Evolutionary conservation across 2,888 invertebrate genomes (phyloP).

Genomic region (Drosophila neoperkinsi): DNA sequence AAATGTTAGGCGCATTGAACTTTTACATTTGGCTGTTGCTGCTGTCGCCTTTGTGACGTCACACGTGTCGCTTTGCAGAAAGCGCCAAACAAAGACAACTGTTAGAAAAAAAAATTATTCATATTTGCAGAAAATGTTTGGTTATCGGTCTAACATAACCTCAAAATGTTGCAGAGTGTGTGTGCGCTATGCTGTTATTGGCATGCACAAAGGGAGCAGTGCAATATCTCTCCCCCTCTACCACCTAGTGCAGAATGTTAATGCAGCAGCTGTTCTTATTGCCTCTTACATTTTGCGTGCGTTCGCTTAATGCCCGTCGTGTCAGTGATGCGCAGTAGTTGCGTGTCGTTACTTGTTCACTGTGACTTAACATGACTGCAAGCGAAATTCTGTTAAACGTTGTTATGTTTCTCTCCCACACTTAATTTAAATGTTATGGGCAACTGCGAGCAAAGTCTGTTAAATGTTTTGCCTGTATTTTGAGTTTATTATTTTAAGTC

Average conservation of each 20-base stretch:
- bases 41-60: slow-evolving; percentile 63
- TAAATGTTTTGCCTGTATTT: not conserved
- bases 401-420: not conserved
- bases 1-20: slow-evolving; percentile 67
- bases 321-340: slow-evolving; percentile 30
- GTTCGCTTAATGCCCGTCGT: slow-evolving; percentile 20
- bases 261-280: slow-evolving; percentile 52
- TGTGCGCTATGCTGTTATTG: slow-evolving; percentile 21
- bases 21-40: slow-evolving; percentile 41
- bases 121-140: slow-evolving; percentile 22
- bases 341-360: not conserved
- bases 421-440: not conserved
- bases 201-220: slow-evolving; percentile 14
- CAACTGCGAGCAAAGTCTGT: not conserved
- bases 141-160: slow-evolving; percentile 59
- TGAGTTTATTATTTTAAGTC: not conserved
- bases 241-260: not conserved
- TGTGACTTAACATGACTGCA: not conserved
- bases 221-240: slow-evolving; percentile 6
- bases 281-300: slow-evolving; percentile 23
- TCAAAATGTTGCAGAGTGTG: slow-evolving; percentile 30
- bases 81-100: slow-evolving; percentile 46
- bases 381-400: not conserved
- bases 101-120: slow-evolving; percentile 10
- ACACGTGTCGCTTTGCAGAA: slow-evolving; percentile 21